A percentile compares a stretch with the other conserved stretches of the same genome.
Evolutionary conservation across 2,113 vertebrate genomes (phyloP).

Genomic region (Eudyptes chrysolophus): DNA sequence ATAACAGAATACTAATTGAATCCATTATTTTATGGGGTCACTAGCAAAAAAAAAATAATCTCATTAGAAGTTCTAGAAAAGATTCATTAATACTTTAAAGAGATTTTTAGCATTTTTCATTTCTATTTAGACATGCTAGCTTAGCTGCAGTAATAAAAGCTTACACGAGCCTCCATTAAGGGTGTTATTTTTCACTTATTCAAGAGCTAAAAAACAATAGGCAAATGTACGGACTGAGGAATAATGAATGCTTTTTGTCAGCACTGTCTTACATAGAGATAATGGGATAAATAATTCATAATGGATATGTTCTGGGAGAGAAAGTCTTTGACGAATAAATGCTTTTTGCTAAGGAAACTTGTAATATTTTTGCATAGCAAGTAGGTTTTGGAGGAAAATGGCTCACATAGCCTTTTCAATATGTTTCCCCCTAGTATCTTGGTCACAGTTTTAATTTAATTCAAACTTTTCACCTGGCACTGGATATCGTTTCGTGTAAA

Average conservation of each 20-base stretch:
- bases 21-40: not conserved
- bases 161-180: not conserved
- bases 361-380: not conserved
- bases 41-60: not conserved
- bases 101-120: not conserved
- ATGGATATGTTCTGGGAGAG: not conserved
- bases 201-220: not conserved
- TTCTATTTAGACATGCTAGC: not conserved
- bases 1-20: not conserved
- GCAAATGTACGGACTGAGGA: not conserved
- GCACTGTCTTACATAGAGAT: not conserved
- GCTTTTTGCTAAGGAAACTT: not conserved
- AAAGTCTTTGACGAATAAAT: not conserved
- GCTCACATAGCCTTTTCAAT: not conserved
- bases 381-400: not conserved
- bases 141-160: not conserved
- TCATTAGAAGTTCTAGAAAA: not conserved
- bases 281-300: conserved; percentile 27
- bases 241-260: not conserved
- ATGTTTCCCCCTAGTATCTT: not conserved
- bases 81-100: conserved; percentile 5
- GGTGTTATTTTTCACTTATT: not conserved
- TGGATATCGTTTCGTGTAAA: not conserved
- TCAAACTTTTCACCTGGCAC: not conserved
- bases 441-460: not conserved